Base-by-base conservation (phyloP, 2,888 invertebrate species). In the Ryuthela nishihirai region DNA sequence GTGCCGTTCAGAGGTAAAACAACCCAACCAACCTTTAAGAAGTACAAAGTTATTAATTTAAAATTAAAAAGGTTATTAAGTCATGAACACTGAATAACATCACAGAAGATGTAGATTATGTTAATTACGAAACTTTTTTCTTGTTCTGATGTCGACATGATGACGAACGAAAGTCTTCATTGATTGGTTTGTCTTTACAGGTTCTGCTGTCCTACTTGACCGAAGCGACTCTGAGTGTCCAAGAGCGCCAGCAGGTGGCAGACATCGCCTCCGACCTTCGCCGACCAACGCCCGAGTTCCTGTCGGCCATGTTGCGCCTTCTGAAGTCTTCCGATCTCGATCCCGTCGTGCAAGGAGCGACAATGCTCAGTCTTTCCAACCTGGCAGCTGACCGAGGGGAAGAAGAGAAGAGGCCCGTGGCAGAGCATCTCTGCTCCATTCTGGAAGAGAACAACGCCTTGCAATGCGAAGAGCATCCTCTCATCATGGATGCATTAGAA, bases 251-350 rank as follows among this genome's bases (percentile, higher is more conserved):
- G 3, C 38, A 35, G 17, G 25, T 56, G 9, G 45, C 45, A 1
- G 56, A 50, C 12, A 50, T 56, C n/a, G 15, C 46, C 4, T 45
- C 50, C 2, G 56, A 56, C 17, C 12, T 56, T 3, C 7, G 26
- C n/a, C 12, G 15, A 0, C 56, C 56, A 5, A 50, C 56, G 9
- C 3, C 50, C 3, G 9, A 17, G 7, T 40, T 56, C 12, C 23
- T 56, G 15, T 25, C 2, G 3, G 21, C 21, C 9, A 24, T n/a
- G n/a, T n/a, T n/a, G n/a, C n/a, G n/a, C n/a, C n/a, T n/a, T n/a
- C n/a, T n/a, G n/a, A n/a, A n/a, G n/a, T n/a, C n/a, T n/a, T n/a
- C n/a, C n/a, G n/a, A n/a, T n/a, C n/a, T n/a, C 6, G 42, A 29
- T 3, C 24, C 25, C 6, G 40, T 26, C 3, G 24, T 41, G 3